phyloP scores from a whole-genome alignment of 2,113 vertebrate genomes.

The Centrocercus urophasianus region DNA sequence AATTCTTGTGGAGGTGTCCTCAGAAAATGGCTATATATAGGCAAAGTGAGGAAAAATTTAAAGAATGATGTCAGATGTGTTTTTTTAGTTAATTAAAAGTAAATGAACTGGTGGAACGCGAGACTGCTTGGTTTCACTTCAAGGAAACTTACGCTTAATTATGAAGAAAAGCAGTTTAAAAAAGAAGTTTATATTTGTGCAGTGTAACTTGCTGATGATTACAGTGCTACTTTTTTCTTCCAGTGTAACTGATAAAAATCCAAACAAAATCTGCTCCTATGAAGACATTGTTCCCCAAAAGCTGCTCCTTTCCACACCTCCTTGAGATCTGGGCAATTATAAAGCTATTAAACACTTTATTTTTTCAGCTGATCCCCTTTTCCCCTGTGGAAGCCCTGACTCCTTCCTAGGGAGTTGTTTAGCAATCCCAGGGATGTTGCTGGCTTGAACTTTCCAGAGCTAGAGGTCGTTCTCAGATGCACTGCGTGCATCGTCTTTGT shows the following conservation, averaged over 20 bases:
- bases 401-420: background rate
- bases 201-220: background rate
- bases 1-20: background rate
- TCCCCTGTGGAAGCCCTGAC: background rate
- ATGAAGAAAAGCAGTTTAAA: background rate
- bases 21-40: background rate
- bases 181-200: background rate
- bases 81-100: background rate
- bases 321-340: background rate
- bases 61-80: background rate
- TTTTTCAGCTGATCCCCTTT: background rate
- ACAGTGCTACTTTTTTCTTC: background rate
- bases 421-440: background rate
- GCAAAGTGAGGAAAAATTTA: background rate
- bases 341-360: background rate
- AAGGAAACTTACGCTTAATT: background rate
- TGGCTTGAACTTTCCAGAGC: background rate
- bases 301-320: background rate
- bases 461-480: background rate
- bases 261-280: background rate
- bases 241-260: rapidly evolving
- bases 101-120: background rate
- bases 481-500: background rate
- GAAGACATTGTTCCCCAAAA: background rate
- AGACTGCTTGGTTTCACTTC: background rate